A percentile compares a stretch with the other conserved stretches of the same genome.
Conservation (phyloP, 2,113 vertebrate genomes). For the Phrynosoma blainvillii region DNA sequence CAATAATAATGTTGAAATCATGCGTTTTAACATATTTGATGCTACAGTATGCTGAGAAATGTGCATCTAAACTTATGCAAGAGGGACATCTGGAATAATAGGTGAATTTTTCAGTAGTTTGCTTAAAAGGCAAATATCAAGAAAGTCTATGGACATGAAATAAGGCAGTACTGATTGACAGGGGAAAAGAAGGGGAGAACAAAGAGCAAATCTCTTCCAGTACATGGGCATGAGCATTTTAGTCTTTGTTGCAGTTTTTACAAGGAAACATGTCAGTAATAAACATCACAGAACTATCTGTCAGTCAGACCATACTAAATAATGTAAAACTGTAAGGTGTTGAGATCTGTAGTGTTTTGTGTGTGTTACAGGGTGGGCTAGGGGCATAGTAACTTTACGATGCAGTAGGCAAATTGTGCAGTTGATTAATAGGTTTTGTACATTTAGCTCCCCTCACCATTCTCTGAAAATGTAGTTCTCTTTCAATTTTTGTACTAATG, state of each 20-base stretch:
- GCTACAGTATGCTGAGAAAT: constrained; percentile 63
- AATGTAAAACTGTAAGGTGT: constrained; percentile 77
- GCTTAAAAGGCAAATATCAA: constrained; percentile 70
- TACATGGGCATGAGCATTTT: constrained; percentile 77
- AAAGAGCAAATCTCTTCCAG: constrained; percentile 79
- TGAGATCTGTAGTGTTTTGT: constrained; percentile 58
- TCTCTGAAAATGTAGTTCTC: constrained; percentile 65
- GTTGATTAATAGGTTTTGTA: constrained; percentile 77
- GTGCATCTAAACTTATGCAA: constrained; percentile 71
- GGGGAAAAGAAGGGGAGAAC: constrained; percentile 59
- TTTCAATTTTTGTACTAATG: constrained; percentile 56
- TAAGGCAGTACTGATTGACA: constrained; percentile 58
- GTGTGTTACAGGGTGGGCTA: constrained; percentile 30
- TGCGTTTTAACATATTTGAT: constrained; percentile 56
- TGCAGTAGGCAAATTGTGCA: constrained; percentile 57
- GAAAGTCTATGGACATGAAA: constrained; percentile 71
- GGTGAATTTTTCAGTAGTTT: constrained; percentile 68
- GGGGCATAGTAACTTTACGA: constrained; percentile 58
- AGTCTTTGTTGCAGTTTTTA: constrained; percentile 81
- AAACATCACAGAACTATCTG: constrained; percentile 85
- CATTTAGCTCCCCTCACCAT: constrained; percentile 66
- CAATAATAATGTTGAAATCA: constrained; percentile 61
- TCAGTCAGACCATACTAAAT: constrained; percentile 81
- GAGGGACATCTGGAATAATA: constrained; percentile 70
- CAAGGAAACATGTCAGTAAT: constrained; percentile 80